These are phyloP conservation scores for Eupeodes luniger DNA, from an alignment of 2,888 invertebrate genomes.

Conservation along the genomic window DNA sequence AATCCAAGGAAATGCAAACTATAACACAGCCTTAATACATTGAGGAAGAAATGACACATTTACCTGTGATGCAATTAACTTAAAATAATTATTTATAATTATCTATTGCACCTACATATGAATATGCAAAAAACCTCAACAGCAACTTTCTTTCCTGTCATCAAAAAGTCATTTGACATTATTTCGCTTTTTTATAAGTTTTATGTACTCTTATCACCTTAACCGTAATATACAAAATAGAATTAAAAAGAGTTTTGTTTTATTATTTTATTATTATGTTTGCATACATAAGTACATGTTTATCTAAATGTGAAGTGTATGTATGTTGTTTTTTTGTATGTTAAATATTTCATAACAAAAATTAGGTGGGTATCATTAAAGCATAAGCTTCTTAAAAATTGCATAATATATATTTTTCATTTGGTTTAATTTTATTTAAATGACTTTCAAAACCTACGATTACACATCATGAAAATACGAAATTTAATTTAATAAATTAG, in stretches of 20 bases:
- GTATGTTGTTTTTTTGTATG: too few species aligned
- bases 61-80: background rate
- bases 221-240: background rate
- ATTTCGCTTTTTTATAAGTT: background rate
- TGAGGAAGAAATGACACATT: background rate
- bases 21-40: background rate
- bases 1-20: too few species aligned
- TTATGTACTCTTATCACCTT: background rate
- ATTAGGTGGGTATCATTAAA: too few species aligned
- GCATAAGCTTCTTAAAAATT: too few species aligned
- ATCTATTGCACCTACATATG: background rate
- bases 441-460: too few species aligned
- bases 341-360: too few species aligned
- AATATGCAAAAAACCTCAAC: background rate
- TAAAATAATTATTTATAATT: background rate
- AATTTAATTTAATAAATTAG: too few species aligned
- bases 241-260: background rate
- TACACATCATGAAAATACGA: too few species aligned
- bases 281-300: too few species aligned
- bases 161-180: constrained; percentile 54
- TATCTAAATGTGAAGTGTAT: too few species aligned
- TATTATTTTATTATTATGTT: background rate
- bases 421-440: too few species aligned
- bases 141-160: constrained; percentile 55
- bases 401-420: too few species aligned